These are phyloP conservation scores for Gnathonemus echidnorhynchus DNA, from an alignment of 2,113 vertebrate genomes.

Conservation along the genomic window DNA sequence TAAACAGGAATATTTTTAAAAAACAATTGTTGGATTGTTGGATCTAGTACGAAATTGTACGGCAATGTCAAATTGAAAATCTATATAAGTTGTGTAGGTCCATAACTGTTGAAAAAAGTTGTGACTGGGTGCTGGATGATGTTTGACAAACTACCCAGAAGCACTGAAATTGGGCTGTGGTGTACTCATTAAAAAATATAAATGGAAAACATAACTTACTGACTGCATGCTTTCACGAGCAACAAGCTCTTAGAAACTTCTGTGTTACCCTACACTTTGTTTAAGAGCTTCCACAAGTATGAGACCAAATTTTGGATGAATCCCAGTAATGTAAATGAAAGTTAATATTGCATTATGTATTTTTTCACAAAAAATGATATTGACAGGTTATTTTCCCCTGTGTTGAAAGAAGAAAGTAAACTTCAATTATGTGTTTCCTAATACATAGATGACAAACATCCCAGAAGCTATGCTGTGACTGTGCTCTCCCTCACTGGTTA, in stretches of 20 bases:
- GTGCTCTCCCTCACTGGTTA: neutral
- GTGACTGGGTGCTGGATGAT: neutral
- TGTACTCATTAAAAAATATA: neutral
- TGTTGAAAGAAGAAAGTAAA: neutral
- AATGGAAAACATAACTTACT: neutral
- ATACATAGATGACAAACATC: neutral
- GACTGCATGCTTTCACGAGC: neutral
- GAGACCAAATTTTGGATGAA: neutral
- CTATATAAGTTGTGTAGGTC: neutral
- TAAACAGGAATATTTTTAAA: neutral
- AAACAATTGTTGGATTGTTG: neutral
- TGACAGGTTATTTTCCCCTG: neutral
- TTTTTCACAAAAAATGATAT: neutral
- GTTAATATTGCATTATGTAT: neutral
- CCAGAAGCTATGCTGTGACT: neutral
- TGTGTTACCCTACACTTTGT: neutral
- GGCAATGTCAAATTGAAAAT: neutral
- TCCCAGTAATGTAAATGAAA: neutral
- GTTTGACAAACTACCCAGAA: neutral
- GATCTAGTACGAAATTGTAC: neutral
- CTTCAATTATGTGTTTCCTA: neutral
- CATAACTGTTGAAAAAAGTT: neutral
- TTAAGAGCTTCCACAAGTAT: neutral
- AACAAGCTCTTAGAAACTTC: neutral
- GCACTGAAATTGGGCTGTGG: neutral